Conservation (phyloP, 2,888 invertebrate genomes). For the Meliscaeva auricollis region DNA sequence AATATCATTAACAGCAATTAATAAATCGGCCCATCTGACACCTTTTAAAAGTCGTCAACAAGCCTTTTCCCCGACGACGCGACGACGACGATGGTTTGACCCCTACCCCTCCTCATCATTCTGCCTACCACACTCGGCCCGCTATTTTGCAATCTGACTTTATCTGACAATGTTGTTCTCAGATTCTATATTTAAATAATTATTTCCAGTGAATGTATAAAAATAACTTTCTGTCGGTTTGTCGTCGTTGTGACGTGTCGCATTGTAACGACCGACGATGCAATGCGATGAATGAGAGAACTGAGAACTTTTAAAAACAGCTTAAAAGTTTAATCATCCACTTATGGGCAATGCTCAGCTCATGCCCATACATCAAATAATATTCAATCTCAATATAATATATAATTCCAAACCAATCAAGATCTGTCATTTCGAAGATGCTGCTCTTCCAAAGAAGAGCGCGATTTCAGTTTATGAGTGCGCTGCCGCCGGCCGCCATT, state of each 20-base stretch:
- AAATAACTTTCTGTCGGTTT: slow-evolving; percentile 37
- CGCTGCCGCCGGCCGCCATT: slow-evolving; percentile 17
- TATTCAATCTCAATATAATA: no score
- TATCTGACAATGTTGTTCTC: slow-evolving; percentile 18
- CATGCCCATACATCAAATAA: no score
- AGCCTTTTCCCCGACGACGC: no score
- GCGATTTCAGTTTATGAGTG: slow-evolving; percentile 42
- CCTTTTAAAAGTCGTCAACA: slow-evolving; percentile 50
- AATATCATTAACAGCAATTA: slow-evolving; percentile 56
- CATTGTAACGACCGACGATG: not conserved
- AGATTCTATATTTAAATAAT: slow-evolving; percentile 60
- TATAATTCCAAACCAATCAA: no score
- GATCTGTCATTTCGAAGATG: not conserved
- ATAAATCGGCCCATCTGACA: slow-evolving; percentile 55
- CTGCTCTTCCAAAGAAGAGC: not conserved
- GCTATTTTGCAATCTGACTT: slow-evolving; percentile 29
- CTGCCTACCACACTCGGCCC: not conserved
- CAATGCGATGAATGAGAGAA: no score
- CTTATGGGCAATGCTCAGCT: no score
- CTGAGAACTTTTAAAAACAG: no score
- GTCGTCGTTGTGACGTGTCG: not conserved
- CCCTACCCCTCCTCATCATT: not conserved
- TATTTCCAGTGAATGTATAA: slow-evolving; percentile 57
- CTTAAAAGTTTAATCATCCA: no score
- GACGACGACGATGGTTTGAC: no score